Evolutionary conservation across 2,797 vertebrate species (phyloP), one percentile per base, ranked within the genome.

Genomic region (Benthosema pterotum): DNA sequence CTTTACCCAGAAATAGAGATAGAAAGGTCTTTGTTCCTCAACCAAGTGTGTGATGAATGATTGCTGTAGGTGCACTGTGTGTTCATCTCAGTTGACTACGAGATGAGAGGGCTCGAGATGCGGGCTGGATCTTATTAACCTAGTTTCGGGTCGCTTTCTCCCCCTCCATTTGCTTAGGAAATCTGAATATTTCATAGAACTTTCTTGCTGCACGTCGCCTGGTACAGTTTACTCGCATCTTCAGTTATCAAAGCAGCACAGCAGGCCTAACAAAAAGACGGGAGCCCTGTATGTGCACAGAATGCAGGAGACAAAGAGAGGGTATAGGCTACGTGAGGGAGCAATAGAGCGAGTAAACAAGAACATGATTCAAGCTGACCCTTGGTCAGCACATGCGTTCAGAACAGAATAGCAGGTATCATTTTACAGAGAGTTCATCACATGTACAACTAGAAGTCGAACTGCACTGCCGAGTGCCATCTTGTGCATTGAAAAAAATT

Each of bases 181-280:
- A 53, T 53, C 74, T 89, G 75, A 88, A 87, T 89, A 87, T 89
- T 89, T 89, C 74, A 89, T 85, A 50, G 43, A 50, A 11, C 64
- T 74, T 72, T 71, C 68, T n/a, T 46, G 57, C 64, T 52, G 70
- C 72, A 57, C n/a, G 16, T 42, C n/a, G 16, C 38, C 46, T 38
- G 52, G 53, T 52, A 71, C 63, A 67, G 63, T 60, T 72, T 48
- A 58, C 58, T 38, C 47, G 68, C 65, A 70, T 69, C 70, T 71
- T 52, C 38, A 65, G 52, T 59, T 57, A 16, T 18, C 11, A 60
- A 70, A 43, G 57, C 72, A n/a, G 59, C 72, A 19, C 32, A 5
- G 25, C 58, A 12, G 0, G 1, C 13, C 62, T 80, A 68, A 77
- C 58, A 62, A 51, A 74, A 38, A 47, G 42, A 55, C 54, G 67